Evolutionary conservation across 1,140 invertebrate species (phyloP).

Genomic region (Caerostris darwini): DNA sequence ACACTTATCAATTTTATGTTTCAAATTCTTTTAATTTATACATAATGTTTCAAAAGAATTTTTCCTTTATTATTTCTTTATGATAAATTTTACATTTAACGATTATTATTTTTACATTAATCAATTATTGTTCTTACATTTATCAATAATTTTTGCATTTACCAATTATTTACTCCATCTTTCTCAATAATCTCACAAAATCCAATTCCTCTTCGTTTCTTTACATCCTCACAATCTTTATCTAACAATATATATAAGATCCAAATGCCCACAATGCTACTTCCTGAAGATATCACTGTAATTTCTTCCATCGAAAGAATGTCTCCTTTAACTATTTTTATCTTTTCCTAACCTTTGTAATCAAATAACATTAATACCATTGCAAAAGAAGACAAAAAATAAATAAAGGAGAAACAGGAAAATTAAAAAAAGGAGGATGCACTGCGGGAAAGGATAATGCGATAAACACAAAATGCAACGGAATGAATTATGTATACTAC

Average conservation of each 20-base stretch:
- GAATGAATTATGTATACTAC: background rate
- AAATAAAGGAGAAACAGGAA: background rate
- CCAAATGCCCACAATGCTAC: background rate
- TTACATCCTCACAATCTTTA: background rate
- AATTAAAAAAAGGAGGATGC: background rate
- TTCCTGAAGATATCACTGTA: background rate
- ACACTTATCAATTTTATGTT: too few relatives aligned
- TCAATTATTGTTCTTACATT: too few relatives aligned
- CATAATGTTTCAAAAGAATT: too few relatives aligned
- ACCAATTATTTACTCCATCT: too few relatives aligned
- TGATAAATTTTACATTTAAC: too few relatives aligned
- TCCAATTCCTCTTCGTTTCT: too few relatives aligned
- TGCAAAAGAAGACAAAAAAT: background rate
- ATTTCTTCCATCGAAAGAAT: background rate
- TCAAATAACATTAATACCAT: background rate
- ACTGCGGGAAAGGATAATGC: background rate
- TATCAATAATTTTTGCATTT: too few relatives aligned
- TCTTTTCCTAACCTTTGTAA: background rate
- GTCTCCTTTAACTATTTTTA: background rate
- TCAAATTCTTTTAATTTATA: too few relatives aligned
- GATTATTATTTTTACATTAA: too few relatives aligned
- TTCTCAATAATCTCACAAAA: too few relatives aligned
- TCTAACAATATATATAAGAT: background rate
- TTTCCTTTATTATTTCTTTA: too few relatives aligned
- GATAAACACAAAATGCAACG: constrained; percentile 1